Percentiles rank a stretch among this genome's conserved stretches.
Evolutionary conservation across 1,140 invertebrate species (phyloP).

Genomic region (Zaprionus inermis): DNA sequence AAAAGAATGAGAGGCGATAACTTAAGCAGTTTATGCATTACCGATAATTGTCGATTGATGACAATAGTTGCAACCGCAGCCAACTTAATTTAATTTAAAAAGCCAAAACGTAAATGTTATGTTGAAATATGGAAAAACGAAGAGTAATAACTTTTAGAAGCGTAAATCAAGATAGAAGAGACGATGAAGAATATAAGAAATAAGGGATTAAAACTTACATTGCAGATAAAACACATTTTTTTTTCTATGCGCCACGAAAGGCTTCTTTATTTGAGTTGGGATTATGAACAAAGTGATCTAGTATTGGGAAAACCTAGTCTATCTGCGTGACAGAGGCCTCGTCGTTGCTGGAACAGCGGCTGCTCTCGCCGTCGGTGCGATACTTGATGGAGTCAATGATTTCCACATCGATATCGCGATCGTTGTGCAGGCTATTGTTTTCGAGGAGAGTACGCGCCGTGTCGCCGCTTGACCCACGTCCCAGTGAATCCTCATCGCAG

Average conservation of each 20-base stretch:
- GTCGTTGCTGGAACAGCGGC: constrained; percentile 79
- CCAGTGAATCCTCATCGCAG: constrained; percentile 75
- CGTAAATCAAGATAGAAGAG: no score
- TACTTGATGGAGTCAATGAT: constrained; percentile 83
- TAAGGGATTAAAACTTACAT: no score
- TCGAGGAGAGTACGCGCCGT: constrained; percentile 30
- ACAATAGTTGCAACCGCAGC: no score
- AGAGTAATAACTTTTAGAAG: no score
- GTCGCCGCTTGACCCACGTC: constrained; percentile 56
- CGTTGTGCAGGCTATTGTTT: constrained; percentile 51
- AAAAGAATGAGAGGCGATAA: no score
- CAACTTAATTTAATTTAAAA: no score
- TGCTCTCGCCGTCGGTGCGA: constrained; percentile 76
- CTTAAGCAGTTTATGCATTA: no score
- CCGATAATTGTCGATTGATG: no score
- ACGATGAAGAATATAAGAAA: no score
- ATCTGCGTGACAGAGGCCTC: constrained; percentile 79
- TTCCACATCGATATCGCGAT: constrained; percentile 81
- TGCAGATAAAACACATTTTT: no score
- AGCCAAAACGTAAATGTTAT: no score
- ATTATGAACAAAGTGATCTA: background rate
- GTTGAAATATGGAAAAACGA: no score
- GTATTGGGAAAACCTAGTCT: constrained; percentile 46
- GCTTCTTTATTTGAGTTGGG: background rate
- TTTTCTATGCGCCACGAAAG: background rate